These are phyloP conservation scores for Chymomyza costata DNA, from an alignment of 1,140 invertebrate species.

Conservation along the genomic window DNA sequence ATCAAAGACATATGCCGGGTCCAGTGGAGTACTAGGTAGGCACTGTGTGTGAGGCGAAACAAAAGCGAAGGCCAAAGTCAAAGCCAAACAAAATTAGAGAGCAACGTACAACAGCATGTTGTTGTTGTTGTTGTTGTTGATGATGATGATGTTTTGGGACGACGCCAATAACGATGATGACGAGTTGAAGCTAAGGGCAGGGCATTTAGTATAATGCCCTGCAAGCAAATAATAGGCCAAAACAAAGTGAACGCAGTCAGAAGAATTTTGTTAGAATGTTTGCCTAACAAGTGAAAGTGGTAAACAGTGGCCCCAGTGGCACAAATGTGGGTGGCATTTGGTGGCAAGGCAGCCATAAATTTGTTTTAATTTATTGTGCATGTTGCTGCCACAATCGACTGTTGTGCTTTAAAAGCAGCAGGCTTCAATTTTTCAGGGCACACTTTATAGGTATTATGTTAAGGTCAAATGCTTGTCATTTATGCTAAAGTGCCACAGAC, in stretches of 20 bases:
- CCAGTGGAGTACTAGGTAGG: too few species aligned
- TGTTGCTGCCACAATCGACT: too few species aligned
- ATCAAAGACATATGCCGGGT: too few species aligned
- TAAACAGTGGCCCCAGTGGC: conserved; percentile 23
- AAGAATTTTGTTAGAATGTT: conserved; percentile 6
- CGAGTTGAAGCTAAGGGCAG: conserved; percentile 21
- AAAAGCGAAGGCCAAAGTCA: conserved; percentile 13
- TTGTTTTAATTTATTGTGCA: conserved; percentile 71
- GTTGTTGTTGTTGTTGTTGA: too few species aligned
- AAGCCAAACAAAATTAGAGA: conserved; percentile 31
- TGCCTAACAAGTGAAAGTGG: conserved; percentile 29
- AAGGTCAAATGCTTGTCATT: too few species aligned
- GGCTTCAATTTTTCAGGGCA: too few species aligned
- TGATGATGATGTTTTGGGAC: too few species aligned
- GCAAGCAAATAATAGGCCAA: conserved; percentile 28
- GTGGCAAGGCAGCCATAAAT: conserved; percentile 46
- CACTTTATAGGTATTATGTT: too few species aligned
- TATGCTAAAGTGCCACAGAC: too few species aligned
- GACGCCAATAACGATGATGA: conserved; percentile 1
- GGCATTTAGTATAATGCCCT: conserved; percentile 45
- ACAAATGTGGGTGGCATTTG: background rate
- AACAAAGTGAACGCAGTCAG: background rate
- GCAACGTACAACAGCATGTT: conserved; percentile 4
- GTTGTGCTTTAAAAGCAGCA: too few species aligned
- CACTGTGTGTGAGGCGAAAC: background rate